Base-by-base conservation (phyloP, 2,888 invertebrate genomes). In the Rotaria socialis region DNA sequence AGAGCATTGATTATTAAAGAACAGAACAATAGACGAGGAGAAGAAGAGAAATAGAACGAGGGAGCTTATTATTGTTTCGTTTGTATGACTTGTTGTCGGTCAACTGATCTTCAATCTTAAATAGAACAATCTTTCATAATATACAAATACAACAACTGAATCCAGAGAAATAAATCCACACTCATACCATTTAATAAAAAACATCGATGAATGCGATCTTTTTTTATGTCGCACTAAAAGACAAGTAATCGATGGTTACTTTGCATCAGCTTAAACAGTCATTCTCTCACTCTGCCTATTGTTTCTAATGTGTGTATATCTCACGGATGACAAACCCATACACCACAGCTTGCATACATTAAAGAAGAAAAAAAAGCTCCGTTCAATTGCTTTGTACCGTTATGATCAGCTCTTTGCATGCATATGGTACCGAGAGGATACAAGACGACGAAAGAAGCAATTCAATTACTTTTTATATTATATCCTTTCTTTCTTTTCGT, bases 361-460 rank as follows among this genome's bases (percentile, higher is more conserved):
- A 35, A 67, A 0, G 27, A 41, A 4, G 2, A 67, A 27, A 35
- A 67, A 67, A 67, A 55, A 3, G 19, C 2, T 27, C 14, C 35
- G 67, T 67, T 67, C 35, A 67, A 67, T 67, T 19, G 35, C 67
- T 27, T 35, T 41, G 14, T 67, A 14, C 1, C 27, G 6, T 67
- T 27, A 11, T 19, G 41, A 67, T 67, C 6, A 19, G 2, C 19
- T 35, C 4, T 16, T 35, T 67, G 19, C 24, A 41, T 67, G 11
- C 67, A 67, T 67, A 67, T 67, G 67, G 67, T 19, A 67, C 67
- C 67, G 67, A 67, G 67, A 67, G 67, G 19, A 67, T 67, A 41
- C 16, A 67, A 67, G 19, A 67, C 27, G 35, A 35, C 35, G 35
- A 16, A 67, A 35, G 67, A 67, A 67, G 67, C 67, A 67, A 41